Conservation (phyloP, 2,113 vertebrate genomes). For the Periophthalmus modestus region DNA sequence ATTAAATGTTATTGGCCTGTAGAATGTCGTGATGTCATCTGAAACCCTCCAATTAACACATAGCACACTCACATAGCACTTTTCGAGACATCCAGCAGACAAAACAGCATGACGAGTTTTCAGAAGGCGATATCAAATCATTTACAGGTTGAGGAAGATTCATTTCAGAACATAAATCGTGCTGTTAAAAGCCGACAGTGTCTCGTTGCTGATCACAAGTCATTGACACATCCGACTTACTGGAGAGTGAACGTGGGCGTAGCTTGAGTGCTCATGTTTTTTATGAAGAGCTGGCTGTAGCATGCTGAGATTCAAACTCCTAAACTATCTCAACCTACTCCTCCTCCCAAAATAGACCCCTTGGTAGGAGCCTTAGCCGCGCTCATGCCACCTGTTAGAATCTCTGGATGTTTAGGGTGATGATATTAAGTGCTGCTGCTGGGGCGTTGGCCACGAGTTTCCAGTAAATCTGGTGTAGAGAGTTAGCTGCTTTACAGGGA, state of each 20-base stretch:
- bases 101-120: no score
- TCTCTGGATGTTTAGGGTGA: constrained; percentile 23
- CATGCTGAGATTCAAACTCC: constrained; percentile 43
- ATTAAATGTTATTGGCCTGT: background rate
- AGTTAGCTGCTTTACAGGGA: background rate
- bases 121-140: no score
- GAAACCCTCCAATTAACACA: no score
- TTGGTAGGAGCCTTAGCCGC: constrained; percentile 31
- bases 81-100: no score
- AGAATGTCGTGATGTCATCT: background rate
- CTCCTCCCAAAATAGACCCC: constrained; percentile 61
- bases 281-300: constrained; percentile 23
- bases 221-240: constrained; percentile 25
- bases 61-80: no score
- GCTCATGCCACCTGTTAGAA: constrained; percentile 49
- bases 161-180: no score
- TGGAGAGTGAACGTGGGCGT: constrained; percentile 21
- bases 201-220: constrained; percentile 2
- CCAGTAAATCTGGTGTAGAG: background rate
- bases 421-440: background rate
- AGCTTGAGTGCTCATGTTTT: constrained; percentile 35
- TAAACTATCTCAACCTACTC: constrained; percentile 18
- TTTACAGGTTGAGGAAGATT: no score
- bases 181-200: background rate
- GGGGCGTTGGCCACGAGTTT: background rate